Base-by-base conservation (phyloP, 2,113 vertebrate species). In the Pipa parva region DNA sequence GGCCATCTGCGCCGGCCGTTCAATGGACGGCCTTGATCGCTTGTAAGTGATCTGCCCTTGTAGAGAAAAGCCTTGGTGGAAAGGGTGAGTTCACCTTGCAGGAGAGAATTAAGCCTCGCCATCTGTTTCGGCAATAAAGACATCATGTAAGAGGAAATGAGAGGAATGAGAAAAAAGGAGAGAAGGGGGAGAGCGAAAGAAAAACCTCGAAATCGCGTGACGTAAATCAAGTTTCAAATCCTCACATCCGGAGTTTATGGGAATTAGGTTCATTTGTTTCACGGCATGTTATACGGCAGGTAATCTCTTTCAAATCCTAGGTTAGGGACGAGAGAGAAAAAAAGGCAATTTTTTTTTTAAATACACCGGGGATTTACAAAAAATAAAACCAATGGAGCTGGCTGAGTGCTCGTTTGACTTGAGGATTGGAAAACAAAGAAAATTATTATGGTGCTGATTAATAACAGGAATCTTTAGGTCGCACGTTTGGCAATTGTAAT, bases 1-100 rank as follows among this genome's bases (percentile, higher is more conserved):
- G 26, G 7, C 17, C 27, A 28, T 31, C 52, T 31, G 28, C 8
- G 20, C 17, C 15, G 9, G 17, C 2, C n/a, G 12, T 20, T n/a
- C 52, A 26, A 11, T n/a, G n/a, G 6, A 55, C 21, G 24, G 9
- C 7, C 49, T 42, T 15, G 9, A 7, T 54, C 12, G 7, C 42
- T 45, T n/a, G 2, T 6, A 28, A 7, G 33, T 22, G 7, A 5
- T 20, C 26, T 49, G 39, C 39, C 54, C 54, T 67, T 33, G 54
- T 33, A 31, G 50, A 31, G 50, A 15, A 15, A 18, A 28, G 31
- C n/a, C 33, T 18, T 5, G 25, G 20, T 49, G 54, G 54, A 58
- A 58, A 58, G 54, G 63, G 22, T 58, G 63, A 58, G 54, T 56
- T 67, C 63, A 67, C 63, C 63, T 67, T 67, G 63, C 42, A 48